A percentile compares a stretch with the other conserved stretches of the same genome.
These are phyloP conservation scores for Mylabris phalerata DNA, from an alignment of 1,140 invertebrate species.

Conservation along the genomic window DNA sequence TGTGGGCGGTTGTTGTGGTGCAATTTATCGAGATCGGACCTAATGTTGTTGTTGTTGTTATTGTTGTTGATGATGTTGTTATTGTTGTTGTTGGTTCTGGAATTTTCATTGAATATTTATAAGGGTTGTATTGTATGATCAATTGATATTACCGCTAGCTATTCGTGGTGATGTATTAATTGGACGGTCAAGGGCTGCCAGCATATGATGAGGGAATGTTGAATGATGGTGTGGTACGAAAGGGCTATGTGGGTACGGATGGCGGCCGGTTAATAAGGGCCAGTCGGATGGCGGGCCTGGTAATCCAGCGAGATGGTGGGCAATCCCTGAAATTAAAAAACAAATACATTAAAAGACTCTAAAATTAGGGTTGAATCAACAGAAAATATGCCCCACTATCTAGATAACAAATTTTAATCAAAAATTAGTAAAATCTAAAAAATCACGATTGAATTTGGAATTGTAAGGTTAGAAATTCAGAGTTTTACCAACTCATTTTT, in stretches of 20 bases:
- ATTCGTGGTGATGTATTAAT: constrained; percentile 39
- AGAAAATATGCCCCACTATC: no score
- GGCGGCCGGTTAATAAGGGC: constrained; percentile 48
- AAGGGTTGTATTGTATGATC: background rate
- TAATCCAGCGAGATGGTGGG: constrained; percentile 57
- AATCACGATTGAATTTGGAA: no score
- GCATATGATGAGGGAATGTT: constrained; percentile 53
- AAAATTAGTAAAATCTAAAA: no score
- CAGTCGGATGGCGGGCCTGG: constrained; percentile 50
- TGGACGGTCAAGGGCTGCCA: constrained; percentile 44
- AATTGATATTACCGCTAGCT: constrained; percentile 36
- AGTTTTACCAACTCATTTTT: no score
- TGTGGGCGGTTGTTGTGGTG: constrained; percentile 45
- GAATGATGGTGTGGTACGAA: constrained; percentile 49
- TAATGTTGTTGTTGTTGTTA: constrained; percentile 32
- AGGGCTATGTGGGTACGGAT: constrained; percentile 47
- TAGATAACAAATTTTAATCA: no score
- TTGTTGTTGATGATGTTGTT: no score
- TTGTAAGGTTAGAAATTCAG: no score
- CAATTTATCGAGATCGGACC: constrained; percentile 42
- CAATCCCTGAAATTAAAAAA: constrained; percentile 50
- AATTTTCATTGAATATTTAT: constrained; percentile 12
- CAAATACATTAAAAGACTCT: background rate
- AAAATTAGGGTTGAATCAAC: no score
- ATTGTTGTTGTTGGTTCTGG: constrained; percentile 33